phyloP scores from a whole-genome alignment of 1,140 invertebrate genomes.

The Drosophila trapezifrons region DNA sequence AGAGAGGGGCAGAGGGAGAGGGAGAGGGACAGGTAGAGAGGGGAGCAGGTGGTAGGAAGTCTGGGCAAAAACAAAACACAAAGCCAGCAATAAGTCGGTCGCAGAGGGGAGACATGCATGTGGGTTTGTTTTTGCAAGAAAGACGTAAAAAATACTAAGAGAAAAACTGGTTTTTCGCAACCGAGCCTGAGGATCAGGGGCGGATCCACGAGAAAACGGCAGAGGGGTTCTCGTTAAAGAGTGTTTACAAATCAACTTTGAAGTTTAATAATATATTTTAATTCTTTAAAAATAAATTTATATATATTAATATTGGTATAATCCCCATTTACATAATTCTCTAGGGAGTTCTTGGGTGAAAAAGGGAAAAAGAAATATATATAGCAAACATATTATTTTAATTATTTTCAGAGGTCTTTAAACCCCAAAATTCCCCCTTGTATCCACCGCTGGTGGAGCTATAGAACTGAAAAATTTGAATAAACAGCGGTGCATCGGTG shows the following conservation, averaged over 20 bases:
- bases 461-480: slow-evolving; percentile 44
- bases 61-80: slow-evolving; percentile 57
- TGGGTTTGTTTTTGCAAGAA: slow-evolving; percentile 74
- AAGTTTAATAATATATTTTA: background rate
- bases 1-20: background rate
- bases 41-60: slow-evolving; percentile 78
- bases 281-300: background rate
- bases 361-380: no score
- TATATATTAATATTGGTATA: no score
- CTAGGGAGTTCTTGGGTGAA: no score
- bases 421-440: background rate
- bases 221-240: background rate
- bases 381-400: background rate
- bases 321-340: no score
- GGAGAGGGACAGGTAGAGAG: slow-evolving; percentile 2
- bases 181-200: slow-evolving; percentile 18
- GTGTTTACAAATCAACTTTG: background rate
- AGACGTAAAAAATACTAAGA: slow-evolving; percentile 57
- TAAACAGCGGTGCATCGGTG: slow-evolving; percentile 36
- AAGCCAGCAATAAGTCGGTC: slow-evolving; percentile 49
- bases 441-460: slow-evolving; percentile 1
- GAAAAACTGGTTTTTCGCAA: slow-evolving; percentile 62
- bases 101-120: slow-evolving; percentile 59
- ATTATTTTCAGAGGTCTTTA: background rate
- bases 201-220: background rate